Percentiles rank a stretch among this genome's conserved stretches.
Evolutionary conservation across 2,113 vertebrate species (phyloP).

Genomic region (Microcebus lehilahytsara): DNA sequence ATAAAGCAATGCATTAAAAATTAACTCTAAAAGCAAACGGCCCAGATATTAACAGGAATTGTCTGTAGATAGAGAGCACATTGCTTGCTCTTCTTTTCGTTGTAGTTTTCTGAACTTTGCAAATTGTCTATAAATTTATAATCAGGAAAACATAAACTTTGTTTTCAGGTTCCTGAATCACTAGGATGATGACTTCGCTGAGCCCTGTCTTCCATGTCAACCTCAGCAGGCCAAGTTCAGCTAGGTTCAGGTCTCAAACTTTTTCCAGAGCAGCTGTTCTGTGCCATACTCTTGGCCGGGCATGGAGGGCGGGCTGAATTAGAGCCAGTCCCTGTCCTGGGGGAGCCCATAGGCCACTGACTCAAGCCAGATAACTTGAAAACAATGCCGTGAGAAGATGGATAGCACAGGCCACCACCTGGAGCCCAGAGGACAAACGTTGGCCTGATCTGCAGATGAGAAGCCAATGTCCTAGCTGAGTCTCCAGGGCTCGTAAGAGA

Average conservation of each 20-base stretch:
- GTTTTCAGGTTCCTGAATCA: not conserved
- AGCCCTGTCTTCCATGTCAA: accelerated
- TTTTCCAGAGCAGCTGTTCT: not conserved
- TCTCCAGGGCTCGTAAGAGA: accelerated
- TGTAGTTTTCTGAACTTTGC: not conserved
- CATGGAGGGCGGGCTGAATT: accelerated
- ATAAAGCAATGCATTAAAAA: not conserved
- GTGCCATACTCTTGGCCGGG: not conserved
- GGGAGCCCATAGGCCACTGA: not conserved
- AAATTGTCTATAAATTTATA: not conserved
- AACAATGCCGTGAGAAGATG: accelerated
- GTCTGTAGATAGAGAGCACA: not conserved
- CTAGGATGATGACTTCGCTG: accelerated
- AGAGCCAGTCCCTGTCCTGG: accelerated
- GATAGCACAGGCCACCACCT: accelerated
- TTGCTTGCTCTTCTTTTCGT: not conserved
- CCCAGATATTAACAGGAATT: not conserved
- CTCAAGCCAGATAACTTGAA: not conserved
- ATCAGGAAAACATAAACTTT: not conserved
- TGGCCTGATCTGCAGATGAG: not conserved
- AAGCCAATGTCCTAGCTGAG: accelerated
- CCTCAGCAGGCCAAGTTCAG: not conserved
- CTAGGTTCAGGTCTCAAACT: not conserved
- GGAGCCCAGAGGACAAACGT: not conserved
- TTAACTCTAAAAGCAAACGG: not conserved